These are phyloP conservation scores for Bombus soroeensis DNA, from an alignment of 1,140 invertebrate species.

Conservation along the genomic window DNA sequence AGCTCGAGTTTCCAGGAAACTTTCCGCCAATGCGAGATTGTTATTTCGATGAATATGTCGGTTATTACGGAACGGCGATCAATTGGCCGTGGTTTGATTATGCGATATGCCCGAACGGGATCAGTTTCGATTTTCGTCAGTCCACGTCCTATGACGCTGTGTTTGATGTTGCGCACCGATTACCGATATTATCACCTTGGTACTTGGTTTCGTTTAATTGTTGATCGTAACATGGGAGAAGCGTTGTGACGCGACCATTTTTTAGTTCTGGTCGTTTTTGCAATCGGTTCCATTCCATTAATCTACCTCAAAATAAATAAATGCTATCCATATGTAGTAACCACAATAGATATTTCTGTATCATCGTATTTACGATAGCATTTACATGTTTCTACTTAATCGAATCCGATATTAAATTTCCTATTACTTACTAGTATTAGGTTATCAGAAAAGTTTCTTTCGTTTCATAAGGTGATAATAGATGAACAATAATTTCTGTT, in stretches of 20 bases:
- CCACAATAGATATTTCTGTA: too few relatives aligned
- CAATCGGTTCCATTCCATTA: too few relatives aligned
- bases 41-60: conserved; percentile 12
- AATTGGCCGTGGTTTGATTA: conserved; percentile 19
- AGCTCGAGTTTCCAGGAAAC: not conserved
- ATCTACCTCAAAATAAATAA: too few relatives aligned
- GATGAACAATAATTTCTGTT: too few relatives aligned
- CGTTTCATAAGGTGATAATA: too few relatives aligned
- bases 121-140: not conserved
- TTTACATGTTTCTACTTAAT: too few relatives aligned
- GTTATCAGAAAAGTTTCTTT: too few relatives aligned
- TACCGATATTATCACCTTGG: not conserved
- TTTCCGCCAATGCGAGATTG: not conserved
- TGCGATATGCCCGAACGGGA: not conserved
- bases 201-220: not conserved
- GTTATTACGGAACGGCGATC: conserved; percentile 15
- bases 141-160: not conserved
- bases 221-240: not conserved
- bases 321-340: too few relatives aligned
- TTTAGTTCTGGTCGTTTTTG: not conserved
- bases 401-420: too few relatives aligned
- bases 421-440: too few relatives aligned
- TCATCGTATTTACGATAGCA: too few relatives aligned
- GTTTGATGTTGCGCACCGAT: not conserved
- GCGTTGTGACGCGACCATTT: not conserved